Evolutionary conservation across 2,797 vertebrate genomes (phyloP), one percentile per base, ranked within the genome.

Genomic region (Trichosurus vulpecula): DNA sequence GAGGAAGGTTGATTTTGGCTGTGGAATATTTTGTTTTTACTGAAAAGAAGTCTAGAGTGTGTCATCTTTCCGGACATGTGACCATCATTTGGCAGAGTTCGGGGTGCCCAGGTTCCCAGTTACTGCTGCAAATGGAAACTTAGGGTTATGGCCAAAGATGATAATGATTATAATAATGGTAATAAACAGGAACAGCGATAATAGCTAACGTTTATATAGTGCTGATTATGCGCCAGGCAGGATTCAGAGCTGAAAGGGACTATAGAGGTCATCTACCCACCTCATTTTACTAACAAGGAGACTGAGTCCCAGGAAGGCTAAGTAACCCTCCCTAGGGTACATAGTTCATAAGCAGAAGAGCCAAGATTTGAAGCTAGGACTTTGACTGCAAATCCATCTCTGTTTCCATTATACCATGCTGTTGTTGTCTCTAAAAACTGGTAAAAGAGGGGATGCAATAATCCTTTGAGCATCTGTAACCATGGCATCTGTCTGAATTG

Each of bases 1-100:
- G 61, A 57, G 90, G 92, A 66, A 90, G 95, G 55, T n/a, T 54
- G 90, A 51, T 54, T 54, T 92, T 66, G 58, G 41, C 91, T 47
- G 14, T 22, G 89, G 47, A 30, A 8, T 51, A 92, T 90, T 66
- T 66, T n/a, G n/a, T n/a, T 58, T 35, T 31, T 61, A 0, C 57
- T 52, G 16, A 90, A 93, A 92, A 91, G 57, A 57, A 56, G 25
- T 35, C 29, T 35, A 8, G 31, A 52, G 53, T 31, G n/a, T 30
- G 31, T 1, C 66, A 9, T 91, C 87, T 91, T 25, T 19, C 56
- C 74, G 52, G 25, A 54, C 25, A 27, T 9, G 8, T 9, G 92
- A 52, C 12, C 22, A 51, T 52, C 41, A 1, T 55, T 35, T 0
- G 10, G 35, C 52, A 51, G 16, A 30, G 52, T 6, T 51, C 54